These are phyloP conservation scores for Sinonovacula constricta DNA, from an alignment of 1,140 invertebrate species.

Conservation along the genomic window DNA sequence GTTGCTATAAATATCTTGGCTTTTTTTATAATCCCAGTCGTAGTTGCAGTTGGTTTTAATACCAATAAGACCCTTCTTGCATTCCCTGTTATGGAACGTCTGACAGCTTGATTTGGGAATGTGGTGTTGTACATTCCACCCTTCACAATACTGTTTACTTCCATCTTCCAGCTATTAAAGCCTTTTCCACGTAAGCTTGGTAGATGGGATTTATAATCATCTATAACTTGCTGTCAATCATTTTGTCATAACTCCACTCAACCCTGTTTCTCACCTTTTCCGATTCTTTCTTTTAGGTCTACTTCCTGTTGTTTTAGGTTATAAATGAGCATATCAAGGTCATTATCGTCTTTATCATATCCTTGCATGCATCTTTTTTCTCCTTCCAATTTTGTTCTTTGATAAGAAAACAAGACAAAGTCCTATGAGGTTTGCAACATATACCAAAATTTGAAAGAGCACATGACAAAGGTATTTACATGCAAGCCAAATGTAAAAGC, in stretches of 20 bases:
- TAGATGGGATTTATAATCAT: background rate
- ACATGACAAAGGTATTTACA: no score
- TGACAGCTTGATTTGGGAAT: background rate
- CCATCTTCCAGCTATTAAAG: constrained; percentile 7
- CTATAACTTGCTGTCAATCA: background rate
- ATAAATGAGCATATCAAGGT: background rate
- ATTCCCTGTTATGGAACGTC: background rate
- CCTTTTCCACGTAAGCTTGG: constrained; percentile 1
- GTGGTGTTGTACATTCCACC: background rate
- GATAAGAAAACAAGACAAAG: no score
- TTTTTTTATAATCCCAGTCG: constrained; percentile 9
- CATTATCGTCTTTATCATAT: background rate
- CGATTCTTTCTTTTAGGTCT: background rate
- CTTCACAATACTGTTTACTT: background rate
- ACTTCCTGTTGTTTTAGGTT: background rate
- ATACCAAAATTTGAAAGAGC: no score
- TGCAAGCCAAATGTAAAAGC: no score
- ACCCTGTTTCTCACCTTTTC: background rate
- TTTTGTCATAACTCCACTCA: background rate
- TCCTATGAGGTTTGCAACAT: no score
- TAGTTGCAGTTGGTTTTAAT: background rate
- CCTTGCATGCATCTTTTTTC: background rate
- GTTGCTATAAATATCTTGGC: constrained; percentile 2
- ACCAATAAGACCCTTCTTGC: constrained; percentile 1
- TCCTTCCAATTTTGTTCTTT: background rate